These are phyloP conservation scores for Epiblema foenella DNA, from an alignment of 2,888 invertebrate species.

Conservation along the genomic window DNA sequence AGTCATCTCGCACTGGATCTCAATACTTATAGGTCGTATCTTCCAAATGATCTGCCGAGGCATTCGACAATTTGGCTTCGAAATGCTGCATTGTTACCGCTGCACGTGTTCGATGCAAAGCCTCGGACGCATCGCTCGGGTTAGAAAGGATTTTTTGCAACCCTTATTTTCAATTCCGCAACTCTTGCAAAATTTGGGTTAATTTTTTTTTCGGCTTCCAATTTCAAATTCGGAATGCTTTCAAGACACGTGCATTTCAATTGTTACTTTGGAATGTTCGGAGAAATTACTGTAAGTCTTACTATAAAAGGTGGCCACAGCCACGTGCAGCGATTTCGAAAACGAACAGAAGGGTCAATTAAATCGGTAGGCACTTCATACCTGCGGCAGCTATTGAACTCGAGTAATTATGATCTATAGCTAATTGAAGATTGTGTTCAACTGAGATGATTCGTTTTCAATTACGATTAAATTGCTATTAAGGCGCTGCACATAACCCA, in stretches of 20 bases:
- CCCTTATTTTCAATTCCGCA: constrained; percentile 83
- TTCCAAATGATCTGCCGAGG: neutral
- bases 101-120: constrained; percentile 76
- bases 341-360: constrained; percentile 51
- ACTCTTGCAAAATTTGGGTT: constrained; percentile 84
- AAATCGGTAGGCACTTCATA: constrained; percentile 47
- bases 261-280: constrained; percentile 59
- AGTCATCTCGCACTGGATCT: constrained; percentile 72
- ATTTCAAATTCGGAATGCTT: constrained; percentile 56
- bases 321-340: constrained; percentile 59
- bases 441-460: constrained; percentile 66
- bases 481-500: constrained; percentile 55
- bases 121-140: constrained; percentile 71
- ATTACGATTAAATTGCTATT: constrained; percentile 68
- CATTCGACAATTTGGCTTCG: neutral
- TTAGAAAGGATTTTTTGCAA: constrained; percentile 83
- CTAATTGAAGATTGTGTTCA: constrained; percentile 63
- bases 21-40: neutral
- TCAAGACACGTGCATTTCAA: constrained; percentile 61
- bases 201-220: constrained; percentile 62
- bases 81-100: constrained; percentile 19
- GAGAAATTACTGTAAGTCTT: constrained; percentile 53
- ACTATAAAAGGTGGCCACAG: constrained; percentile 49
- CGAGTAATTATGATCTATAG: constrained; percentile 60
- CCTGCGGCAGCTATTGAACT: constrained; percentile 49